These are phyloP conservation scores for Engraulis encrasicolus DNA, from an alignment of 2,113 vertebrate genomes.

Conservation along the genomic window DNA sequence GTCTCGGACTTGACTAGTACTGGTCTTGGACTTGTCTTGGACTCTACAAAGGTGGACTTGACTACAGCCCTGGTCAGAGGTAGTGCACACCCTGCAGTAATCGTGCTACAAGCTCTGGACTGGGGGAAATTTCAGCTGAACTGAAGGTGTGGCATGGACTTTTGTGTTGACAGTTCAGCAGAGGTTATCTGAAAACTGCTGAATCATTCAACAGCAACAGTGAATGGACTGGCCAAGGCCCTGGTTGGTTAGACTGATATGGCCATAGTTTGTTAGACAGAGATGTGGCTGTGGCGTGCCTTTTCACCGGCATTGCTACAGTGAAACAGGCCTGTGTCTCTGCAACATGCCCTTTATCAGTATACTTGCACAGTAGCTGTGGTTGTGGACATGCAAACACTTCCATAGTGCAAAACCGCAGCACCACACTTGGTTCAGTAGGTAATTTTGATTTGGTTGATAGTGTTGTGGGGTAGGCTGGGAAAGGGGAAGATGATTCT, in stretches of 20 bases:
- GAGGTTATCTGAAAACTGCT: not conserved
- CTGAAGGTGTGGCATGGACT: not conserved
- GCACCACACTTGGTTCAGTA: not conserved
- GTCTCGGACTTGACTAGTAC: no score
- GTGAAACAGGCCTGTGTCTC: not conserved
- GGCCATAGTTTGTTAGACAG: not conserved
- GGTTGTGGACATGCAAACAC: no score
- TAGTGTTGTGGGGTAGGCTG: not conserved
- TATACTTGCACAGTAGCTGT: not conserved
- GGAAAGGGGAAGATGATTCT: not conserved
- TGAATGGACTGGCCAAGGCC: not conserved
- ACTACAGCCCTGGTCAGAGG: no score
- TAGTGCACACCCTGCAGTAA: no score
- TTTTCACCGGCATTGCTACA: not conserved
- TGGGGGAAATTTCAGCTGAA: not conserved
- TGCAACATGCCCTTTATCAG: not conserved
- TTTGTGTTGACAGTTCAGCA: not conserved
- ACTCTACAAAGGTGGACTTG: no score
- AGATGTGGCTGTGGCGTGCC: not conserved
- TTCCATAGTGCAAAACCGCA: not conserved
- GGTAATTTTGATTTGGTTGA: not conserved
- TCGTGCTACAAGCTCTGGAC: not conserved
- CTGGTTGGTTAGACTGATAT: not conserved
- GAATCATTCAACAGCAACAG: slow-evolving; percentile 5
- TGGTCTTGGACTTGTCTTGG: no score